Evolutionary conservation across 2,113 vertebrate species (phyloP).

Genomic region (Acinonyx jubatus): DNA sequence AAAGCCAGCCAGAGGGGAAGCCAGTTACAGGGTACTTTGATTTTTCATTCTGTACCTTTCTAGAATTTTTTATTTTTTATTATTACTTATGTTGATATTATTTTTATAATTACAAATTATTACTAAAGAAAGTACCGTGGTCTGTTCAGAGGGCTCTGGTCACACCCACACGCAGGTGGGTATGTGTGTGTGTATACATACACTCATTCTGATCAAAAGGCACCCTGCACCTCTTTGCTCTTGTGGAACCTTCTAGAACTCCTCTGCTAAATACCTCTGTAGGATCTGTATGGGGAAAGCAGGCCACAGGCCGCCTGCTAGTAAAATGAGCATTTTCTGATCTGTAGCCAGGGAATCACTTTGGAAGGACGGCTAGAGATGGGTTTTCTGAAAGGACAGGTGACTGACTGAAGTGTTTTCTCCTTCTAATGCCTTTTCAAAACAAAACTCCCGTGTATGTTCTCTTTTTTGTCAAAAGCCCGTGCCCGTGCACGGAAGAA

Average conservation of each 20-base stretch:
- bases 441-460: neutral
- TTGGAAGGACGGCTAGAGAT: neutral
- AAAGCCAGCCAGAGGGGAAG: neutral
- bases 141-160: neutral
- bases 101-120: constrained; percentile 29
- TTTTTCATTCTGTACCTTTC: neutral
- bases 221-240: neutral
- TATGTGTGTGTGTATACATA: too few species aligned
- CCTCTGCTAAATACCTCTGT: neutral
- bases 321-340: neutral
- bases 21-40: neutral
- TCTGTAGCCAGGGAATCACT: neutral
- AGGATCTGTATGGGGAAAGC: neutral
- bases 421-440: neutral
- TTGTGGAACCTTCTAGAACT: constrained; percentile 5
- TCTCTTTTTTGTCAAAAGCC: neutral
- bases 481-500: neutral
- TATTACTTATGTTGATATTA: neutral
- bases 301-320: neutral
- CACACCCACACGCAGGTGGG: neutral
- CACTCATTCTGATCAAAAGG: neutral
- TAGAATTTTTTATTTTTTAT: neutral
- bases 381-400: neutral
- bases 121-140: neutral
- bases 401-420: neutral